Evolutionary conservation across 1,140 invertebrate species (phyloP), one percentile per base, ranked within the genome.

Genomic region (Pentalonia nigronervosa): DNA sequence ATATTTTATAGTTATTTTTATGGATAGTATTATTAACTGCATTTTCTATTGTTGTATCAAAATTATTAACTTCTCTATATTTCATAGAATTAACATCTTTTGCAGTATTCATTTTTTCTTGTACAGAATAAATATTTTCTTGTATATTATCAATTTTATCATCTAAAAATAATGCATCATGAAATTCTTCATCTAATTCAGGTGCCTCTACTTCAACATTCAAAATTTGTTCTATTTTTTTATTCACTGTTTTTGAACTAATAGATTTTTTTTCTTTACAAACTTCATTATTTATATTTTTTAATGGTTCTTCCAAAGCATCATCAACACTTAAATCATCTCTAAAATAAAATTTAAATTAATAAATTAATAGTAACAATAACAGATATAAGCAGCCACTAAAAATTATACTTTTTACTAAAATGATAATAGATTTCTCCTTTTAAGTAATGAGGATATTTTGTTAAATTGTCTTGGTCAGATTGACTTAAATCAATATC

Each of bases 151-250:
- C 4, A 90, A 30, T 11, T 7, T 41, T 23, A 21, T 67, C 89
- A 30, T 90, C 50, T 7, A 20, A 20, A 30, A 60, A 89, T 53
- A 89, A 30, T 60, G 53, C 88, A 41, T 90, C 88, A 90, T 90
- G 53, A 60, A 90, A 90, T 60, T 90, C 88, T 45, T 90, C 36
- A 90, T 90, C 53, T 90, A 90, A 45, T 56, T 60, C 88, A 60
- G 88, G 9, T n/a, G n/a, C n/a, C 14, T 90, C 88, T 7, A 17
- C 2, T 90, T 90, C 60, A 36, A 36, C 11, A 7, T 87, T 25
- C 2, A 88, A 17, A 87, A n/a, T 87, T 30, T 9, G 9, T n/a
- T n/a, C 47, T 47, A 47, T 47, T 7, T 47, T 47, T 47, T 47
- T 47, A 47, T 8, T 47, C 11, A 8, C 47, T 7, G 11, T 47